These are phyloP conservation scores for Aleiodes testaceus DNA, from an alignment of 2,888 invertebrate species.

Conservation along the genomic window DNA sequence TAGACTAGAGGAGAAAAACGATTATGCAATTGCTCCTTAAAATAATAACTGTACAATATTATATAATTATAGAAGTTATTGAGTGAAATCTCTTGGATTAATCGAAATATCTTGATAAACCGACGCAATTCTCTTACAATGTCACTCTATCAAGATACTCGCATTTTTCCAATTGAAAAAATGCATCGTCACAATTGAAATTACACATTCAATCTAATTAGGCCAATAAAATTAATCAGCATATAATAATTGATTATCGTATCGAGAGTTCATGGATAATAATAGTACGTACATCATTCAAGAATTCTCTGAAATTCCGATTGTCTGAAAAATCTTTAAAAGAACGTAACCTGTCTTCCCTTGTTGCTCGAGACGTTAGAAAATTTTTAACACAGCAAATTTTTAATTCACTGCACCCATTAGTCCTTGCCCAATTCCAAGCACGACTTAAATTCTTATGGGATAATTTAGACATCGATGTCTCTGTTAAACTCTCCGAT, in stretches of 20 bases:
- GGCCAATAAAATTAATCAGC: background rate
- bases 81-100: background rate
- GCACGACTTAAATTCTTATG: constrained; percentile 63
- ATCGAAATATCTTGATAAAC: background rate
- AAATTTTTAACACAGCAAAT: constrained; percentile 66
- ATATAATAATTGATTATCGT: constrained; percentile 15
- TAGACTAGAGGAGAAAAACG: constrained; percentile 34
- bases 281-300: constrained; percentile 61
- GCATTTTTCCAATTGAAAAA: background rate
- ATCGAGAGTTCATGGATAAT: constrained; percentile 48
- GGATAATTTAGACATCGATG: constrained; percentile 61
- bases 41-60: constrained; percentile 12
- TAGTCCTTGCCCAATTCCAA: constrained; percentile 67
- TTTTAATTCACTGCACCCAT: constrained; percentile 63
- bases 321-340: constrained; percentile 62
- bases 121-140: background rate
- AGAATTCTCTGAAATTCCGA: constrained; percentile 62
- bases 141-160: background rate
- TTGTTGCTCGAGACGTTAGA: constrained; percentile 61
- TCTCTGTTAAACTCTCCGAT: constrained; percentile 62
- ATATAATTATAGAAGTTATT: constrained; percentile 2
- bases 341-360: constrained; percentile 58
- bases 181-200: background rate
- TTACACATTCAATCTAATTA: background rate
- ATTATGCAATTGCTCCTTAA: background rate